Percentiles rank a stretch among this genome's conserved stretches.
phyloP scores from a whole-genome alignment of 2,888 invertebrate species.

The Torymus auratus region DNA sequence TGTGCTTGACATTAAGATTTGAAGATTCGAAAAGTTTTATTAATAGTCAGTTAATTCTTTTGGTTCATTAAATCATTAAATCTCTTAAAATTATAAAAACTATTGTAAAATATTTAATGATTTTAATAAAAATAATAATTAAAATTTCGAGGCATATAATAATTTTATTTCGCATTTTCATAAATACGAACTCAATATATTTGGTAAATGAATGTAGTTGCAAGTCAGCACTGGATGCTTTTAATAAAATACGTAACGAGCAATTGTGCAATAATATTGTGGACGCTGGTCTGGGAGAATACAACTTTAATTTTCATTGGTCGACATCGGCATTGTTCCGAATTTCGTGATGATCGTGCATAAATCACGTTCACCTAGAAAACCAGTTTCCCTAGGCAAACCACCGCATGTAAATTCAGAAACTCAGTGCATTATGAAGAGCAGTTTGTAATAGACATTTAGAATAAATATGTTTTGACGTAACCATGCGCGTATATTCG shows the following conservation, averaged over 20 bases:
- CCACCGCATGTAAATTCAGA: not conserved
- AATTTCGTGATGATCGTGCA: slow-evolving; percentile 17
- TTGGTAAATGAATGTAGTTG: too few species aligned
- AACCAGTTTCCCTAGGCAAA: slow-evolving; percentile 21
- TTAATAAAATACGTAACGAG: not conserved
- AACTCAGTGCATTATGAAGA: slow-evolving; percentile 2
- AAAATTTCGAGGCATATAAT: too few species aligned
- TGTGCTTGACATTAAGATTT: not conserved
- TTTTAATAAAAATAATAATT: too few species aligned
- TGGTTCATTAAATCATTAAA: not conserved
- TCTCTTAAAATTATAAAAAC: too few species aligned
- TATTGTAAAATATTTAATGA: too few species aligned
- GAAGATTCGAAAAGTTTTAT: not conserved
- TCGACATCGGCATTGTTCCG: not conserved
- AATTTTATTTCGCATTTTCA: too few species aligned
- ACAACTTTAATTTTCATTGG: not conserved
- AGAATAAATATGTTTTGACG: slow-evolving; percentile 24
- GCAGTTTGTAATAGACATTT: slow-evolving; percentile 1
- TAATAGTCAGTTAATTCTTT: not conserved
- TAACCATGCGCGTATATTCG: not conserved
- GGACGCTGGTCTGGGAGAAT: not conserved
- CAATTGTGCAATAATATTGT: not conserved
- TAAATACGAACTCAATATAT: too few species aligned
- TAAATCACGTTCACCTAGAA: slow-evolving; percentile 6
- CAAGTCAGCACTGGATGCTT: not conserved